Evolutionary conservation across 2,797 vertebrate species (phyloP).

Genomic region (Diceros bicornis): DNA sequence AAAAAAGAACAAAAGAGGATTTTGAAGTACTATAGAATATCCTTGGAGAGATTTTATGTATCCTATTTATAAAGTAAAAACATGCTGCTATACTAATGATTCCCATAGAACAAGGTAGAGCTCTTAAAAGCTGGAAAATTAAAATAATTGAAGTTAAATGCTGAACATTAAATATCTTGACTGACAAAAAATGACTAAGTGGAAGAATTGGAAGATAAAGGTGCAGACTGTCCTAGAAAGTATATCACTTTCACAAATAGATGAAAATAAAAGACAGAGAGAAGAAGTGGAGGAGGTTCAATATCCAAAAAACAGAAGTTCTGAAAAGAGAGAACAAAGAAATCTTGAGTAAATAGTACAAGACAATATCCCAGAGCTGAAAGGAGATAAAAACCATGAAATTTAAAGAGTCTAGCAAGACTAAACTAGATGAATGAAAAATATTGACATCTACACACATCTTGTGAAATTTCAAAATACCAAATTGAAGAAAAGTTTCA

Average conservation of each 20-base stretch:
- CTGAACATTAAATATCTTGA: not conserved
- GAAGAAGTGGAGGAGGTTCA: not conserved
- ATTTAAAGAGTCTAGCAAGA: not conserved
- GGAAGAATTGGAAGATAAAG: not conserved
- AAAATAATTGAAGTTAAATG: constrained; percentile 3
- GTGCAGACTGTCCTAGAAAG: not conserved
- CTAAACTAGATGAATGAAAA: constrained; percentile 32
- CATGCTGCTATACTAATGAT: not conserved
- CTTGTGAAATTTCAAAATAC: constrained; percentile 25
- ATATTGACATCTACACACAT: constrained; percentile 24
- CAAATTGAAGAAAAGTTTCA: constrained; percentile 36
- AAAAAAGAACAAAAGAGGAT: constrained; percentile 34
- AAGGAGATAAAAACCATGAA: not conserved
- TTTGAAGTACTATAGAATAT: not conserved
- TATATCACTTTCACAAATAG: not conserved
- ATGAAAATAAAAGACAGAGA: not conserved
- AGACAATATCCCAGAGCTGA: not conserved
- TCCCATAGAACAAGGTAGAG: not conserved
- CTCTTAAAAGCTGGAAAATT: not conserved
- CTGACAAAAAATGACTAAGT: not conserved
- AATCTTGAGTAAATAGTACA: not conserved
- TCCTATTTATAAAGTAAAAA: not conserved
- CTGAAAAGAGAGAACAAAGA: not conserved
- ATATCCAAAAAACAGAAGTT: not conserved
- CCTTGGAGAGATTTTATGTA: not conserved